A percentile compares a stretch with the other conserved stretches of the same genome.
Conservation (phyloP, 1,140 invertebrate species). For the Gonioctena quinquepunctata region DNA sequence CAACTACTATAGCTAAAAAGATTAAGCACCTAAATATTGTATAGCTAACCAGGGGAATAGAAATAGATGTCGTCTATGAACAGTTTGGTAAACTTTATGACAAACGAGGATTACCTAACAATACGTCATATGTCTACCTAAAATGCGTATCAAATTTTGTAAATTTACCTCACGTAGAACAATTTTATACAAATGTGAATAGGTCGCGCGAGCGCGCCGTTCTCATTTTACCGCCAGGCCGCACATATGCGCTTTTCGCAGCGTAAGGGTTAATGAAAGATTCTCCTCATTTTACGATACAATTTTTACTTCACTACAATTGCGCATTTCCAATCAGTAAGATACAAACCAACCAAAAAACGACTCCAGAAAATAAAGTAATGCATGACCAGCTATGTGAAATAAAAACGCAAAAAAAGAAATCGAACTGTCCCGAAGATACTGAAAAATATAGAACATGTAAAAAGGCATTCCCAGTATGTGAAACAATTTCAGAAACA, state of each 20-base stretch:
- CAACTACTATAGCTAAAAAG: too few species aligned
- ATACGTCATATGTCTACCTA: too few species aligned
- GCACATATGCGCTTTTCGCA: not conserved
- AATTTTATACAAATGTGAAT: too few species aligned
- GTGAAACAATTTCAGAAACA: not conserved
- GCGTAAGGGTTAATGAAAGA: not conserved
- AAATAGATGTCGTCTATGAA: too few species aligned
- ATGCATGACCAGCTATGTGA: not conserved
- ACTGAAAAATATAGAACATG: not conserved
- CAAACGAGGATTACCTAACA: too few species aligned
- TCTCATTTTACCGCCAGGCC: not conserved
- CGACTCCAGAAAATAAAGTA: not conserved
- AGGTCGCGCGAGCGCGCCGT: too few species aligned
- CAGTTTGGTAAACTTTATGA: too few species aligned
- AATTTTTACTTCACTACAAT: not conserved
- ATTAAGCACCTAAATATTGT: too few species aligned
- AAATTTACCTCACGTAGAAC: too few species aligned
- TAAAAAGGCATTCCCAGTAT: too few species aligned
- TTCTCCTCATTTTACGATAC: not conserved
- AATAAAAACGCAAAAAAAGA: not conserved
- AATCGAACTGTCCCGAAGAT: not conserved
- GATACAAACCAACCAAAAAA: not conserved
- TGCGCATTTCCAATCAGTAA: not conserved
- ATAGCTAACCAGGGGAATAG: too few species aligned
- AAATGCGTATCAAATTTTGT: too few species aligned